Evolutionary conservation across 2,888 invertebrate genomes (phyloP).

Genomic region (Erebia palarica): DNA sequence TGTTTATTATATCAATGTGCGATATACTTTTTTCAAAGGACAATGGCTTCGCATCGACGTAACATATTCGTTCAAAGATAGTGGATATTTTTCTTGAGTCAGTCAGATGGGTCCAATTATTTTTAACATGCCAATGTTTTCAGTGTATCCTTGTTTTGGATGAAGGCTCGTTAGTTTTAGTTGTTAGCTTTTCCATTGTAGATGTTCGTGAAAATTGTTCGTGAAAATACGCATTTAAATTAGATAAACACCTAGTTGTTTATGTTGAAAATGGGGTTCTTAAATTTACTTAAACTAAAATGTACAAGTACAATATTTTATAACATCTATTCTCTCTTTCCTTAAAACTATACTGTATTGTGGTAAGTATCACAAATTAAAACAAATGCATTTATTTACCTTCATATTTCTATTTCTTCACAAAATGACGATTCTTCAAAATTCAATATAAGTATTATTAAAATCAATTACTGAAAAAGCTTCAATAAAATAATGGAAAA

Average conservation of each 20-base stretch:
- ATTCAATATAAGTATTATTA: background rate
- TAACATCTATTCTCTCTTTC: too few species aligned
- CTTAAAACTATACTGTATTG: too few species aligned
- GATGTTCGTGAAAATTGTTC: conserved; percentile 7
- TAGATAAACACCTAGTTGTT: too few species aligned
- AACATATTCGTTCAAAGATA: conserved; percentile 76
- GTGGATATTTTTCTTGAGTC: conserved; percentile 71
- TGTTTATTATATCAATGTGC: conserved; percentile 4
- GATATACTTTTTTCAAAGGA: conserved; percentile 73
- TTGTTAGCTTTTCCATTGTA: conserved; percentile 32
- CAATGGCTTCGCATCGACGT: conserved; percentile 72
- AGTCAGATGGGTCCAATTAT: conserved; percentile 75
- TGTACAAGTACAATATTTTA: too few species aligned
- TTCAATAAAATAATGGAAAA: too few species aligned
- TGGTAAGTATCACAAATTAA: too few species aligned
- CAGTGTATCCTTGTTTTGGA: conserved; percentile 68
- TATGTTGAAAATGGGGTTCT: too few species aligned
- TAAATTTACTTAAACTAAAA: too few species aligned
- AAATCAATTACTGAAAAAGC: too few species aligned
- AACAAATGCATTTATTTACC: too few species aligned
- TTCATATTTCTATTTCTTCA: too few species aligned
- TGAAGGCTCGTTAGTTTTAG: conserved; percentile 45
- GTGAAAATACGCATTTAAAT: background rate
- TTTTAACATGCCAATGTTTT: conserved; percentile 68
- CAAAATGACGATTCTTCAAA: too few species aligned